These are phyloP conservation scores for Hapalemur alaotrensis DNA, from an alignment of 2,797 vertebrate genomes.

Conservation along the genomic window DNA sequence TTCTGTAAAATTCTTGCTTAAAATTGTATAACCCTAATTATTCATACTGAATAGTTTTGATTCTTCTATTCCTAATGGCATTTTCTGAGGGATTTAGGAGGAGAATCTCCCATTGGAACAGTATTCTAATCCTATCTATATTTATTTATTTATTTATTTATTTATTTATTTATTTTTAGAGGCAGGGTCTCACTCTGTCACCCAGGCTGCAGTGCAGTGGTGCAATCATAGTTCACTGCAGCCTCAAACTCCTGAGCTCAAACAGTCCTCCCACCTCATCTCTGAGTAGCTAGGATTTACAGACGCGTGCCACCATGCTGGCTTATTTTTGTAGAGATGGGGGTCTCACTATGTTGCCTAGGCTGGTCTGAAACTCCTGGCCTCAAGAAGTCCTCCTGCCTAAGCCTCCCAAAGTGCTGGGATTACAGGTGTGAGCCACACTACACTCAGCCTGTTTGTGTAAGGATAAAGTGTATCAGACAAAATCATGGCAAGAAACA, in stretches of 20 bases:
- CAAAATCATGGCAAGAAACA: constrained; percentile 42
- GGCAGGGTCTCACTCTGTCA: neutral
- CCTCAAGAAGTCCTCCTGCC: neutral
- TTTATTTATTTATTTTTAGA: neutral
- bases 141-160: neutral
- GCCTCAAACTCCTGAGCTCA: neutral
- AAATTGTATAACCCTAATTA: constrained; percentile 47
- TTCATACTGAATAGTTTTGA: constrained; percentile 46
- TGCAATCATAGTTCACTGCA: neutral
- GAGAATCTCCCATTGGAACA: constrained; percentile 22
- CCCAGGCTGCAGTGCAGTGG: neutral
- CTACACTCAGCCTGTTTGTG: neutral
- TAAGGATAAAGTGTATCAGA: constrained; percentile 42
- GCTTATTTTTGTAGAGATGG: neutral
- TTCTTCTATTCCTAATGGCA: constrained; percentile 41
- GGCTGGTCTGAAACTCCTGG: neutral
- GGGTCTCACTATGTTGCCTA: neutral
- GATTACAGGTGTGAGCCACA: neutral
- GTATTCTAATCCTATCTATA: constrained; percentile 15
- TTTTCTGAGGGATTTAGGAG: constrained; percentile 55
- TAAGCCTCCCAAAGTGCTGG: neutral
- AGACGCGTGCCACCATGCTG: neutral
- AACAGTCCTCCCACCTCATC: neutral
- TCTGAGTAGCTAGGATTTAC: neutral
- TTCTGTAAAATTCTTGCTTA: constrained; percentile 39